phyloP scores from a whole-genome alignment of 2,797 vertebrate genomes.

The Hydrocynus forskahlii region DNA sequence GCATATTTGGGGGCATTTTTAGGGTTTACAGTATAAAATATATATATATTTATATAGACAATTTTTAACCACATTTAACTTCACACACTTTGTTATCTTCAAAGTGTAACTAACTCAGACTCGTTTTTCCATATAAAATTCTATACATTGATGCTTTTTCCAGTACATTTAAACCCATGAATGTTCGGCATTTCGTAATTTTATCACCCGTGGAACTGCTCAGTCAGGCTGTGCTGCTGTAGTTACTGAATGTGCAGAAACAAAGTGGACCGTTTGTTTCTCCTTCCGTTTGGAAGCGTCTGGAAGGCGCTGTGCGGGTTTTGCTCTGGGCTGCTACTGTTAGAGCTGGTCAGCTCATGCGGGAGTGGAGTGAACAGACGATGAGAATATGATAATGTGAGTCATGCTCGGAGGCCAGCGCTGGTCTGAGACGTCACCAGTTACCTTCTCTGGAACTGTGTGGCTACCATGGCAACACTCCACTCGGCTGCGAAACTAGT shows the following conservation, averaged over 20 bases:
- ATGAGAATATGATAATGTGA: slow-evolving; percentile 55
- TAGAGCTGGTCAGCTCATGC: slow-evolving; percentile 2
- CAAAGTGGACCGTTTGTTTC: neutral
- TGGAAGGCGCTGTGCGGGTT: neutral
- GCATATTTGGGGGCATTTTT: too few relatives aligned
- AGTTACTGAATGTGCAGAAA: neutral
- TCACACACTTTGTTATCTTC: too few relatives aligned
- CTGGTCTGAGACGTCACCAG: slow-evolving; percentile 67
- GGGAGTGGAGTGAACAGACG: slow-evolving; percentile 27
- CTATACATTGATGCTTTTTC: neutral
- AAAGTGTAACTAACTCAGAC: too few relatives aligned
- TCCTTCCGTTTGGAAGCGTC: neutral
- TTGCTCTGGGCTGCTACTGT: neutral
- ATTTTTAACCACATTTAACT: too few relatives aligned
- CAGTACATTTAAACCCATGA: neutral
- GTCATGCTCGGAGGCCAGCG: slow-evolving; percentile 54
- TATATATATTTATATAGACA: too few relatives aligned
- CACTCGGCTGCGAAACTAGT: slow-evolving; percentile 66
- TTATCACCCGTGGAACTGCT: too few relatives aligned
- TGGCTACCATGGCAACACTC: slow-evolving; percentile 75
- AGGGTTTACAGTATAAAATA: too few relatives aligned
- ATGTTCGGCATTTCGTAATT: too few relatives aligned
- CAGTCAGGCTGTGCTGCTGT: neutral
- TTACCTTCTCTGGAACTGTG: slow-evolving; percentile 72
- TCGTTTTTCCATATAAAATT: too few relatives aligned